These are phyloP conservation scores for Oscheius sp. DNA, from an alignment of 2,888 invertebrate species.

Conservation along the genomic window DNA sequence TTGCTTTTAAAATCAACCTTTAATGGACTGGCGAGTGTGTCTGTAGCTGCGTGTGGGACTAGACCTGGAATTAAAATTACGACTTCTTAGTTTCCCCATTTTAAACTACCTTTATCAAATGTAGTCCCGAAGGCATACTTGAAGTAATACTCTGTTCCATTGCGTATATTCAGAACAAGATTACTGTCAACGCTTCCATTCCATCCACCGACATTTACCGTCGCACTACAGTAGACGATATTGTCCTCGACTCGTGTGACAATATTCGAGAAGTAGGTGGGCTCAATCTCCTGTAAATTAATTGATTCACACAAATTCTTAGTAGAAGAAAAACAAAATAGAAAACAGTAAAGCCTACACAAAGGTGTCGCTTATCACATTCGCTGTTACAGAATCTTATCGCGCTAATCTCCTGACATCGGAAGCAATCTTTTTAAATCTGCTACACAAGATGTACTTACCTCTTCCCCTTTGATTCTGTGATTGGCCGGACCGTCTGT, in stretches of 20 bases:
- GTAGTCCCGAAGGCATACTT: conserved; percentile 23
- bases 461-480: conserved; percentile 44
- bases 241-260: conserved; percentile 38
- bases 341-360: not conserved
- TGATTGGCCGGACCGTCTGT: conserved; percentile 36
- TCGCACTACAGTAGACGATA: conserved; percentile 47
- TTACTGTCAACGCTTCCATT: conserved; percentile 3
- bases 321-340: not conserved
- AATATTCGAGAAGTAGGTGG: not conserved
- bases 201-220: conserved; percentile 39
- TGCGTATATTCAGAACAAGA: conserved; percentile 28
- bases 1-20: not conserved
- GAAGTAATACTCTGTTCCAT: conserved; percentile 18
- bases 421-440: not conserved
- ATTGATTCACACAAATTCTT: not conserved
- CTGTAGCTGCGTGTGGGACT: conserved; percentile 1
- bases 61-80: conserved; percentile 1
- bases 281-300: conserved; percentile 3
- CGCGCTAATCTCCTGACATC: not conserved
- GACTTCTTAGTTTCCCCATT: not conserved
- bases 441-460: not conserved
- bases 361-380: not conserved
- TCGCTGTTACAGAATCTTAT: not conserved
- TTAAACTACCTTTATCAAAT: not conserved
- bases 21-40: conserved; percentile 14